Evolutionary conservation across 2,888 invertebrate species (phyloP).

Genomic region (Himalopsyche kuldschensis): DNA sequence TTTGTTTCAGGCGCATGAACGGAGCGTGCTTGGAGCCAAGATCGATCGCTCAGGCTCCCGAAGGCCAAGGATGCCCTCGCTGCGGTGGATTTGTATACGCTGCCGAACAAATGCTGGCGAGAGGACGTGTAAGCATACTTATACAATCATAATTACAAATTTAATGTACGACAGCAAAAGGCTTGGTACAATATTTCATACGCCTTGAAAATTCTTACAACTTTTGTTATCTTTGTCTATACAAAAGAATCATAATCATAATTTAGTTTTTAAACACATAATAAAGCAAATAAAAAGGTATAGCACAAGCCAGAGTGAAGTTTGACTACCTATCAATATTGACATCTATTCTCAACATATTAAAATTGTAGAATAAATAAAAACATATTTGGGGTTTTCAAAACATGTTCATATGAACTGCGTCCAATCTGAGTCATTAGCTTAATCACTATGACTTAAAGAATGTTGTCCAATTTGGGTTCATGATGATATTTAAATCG

Average conservation of each 20-base stretch:
- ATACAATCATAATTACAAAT: neutral
- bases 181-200: neutral
- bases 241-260: neutral
- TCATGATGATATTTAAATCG: slow-evolving; percentile 12
- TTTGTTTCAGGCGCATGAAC: slow-evolving; percentile 54
- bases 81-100: slow-evolving; percentile 89
- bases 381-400: neutral
- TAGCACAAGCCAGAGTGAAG: too few species aligned
- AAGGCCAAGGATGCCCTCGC: slow-evolving; percentile 84
- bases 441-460: neutral
- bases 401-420: too few species aligned
- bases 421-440: too few species aligned
- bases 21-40: slow-evolving; percentile 71
- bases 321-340: too few species aligned
- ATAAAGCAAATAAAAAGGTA: too few species aligned
- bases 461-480: neutral
- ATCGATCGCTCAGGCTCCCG: slow-evolving; percentile 77
- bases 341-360: too few species aligned
- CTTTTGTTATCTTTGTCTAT: neutral
- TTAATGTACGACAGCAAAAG: neutral
- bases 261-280: too few species aligned
- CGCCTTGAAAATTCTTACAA: neutral
- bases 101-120: slow-evolving; percentile 89
- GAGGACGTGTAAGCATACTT: slow-evolving; percentile 73
- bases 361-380: neutral